Conservation (phyloP, 2,888 invertebrate genomes). For the Amphipoea oculea region DNA sequence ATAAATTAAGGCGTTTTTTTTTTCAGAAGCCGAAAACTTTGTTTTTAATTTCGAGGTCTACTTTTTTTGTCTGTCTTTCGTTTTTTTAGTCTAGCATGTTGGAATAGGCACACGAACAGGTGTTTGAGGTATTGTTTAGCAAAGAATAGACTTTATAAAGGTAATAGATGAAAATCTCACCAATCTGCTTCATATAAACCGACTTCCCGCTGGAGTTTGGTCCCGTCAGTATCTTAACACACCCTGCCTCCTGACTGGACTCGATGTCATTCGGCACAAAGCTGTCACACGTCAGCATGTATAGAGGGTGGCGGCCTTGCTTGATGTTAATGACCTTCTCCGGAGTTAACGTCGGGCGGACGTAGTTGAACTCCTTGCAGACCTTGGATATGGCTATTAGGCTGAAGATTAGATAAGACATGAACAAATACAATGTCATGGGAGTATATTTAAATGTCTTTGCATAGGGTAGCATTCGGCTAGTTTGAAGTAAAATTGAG, state of each 20-base stretch:
- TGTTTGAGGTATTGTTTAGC: background rate
- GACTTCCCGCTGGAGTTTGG: constrained; percentile 98
- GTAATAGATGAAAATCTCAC: constrained; percentile 64
- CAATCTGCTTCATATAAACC: constrained; percentile 96
- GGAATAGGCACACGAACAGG: background rate
- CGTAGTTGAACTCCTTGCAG: constrained; percentile 92
- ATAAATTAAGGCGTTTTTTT: background rate
- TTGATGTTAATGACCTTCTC: constrained; percentile 91
- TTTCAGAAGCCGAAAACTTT: background rate
- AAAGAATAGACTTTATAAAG: background rate
- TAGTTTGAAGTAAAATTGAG: background rate
- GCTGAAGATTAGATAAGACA: constrained; percentile 81
- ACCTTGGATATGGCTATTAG: constrained; percentile 92
- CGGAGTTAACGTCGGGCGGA: constrained; percentile 91
- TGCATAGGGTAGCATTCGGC: background rate
- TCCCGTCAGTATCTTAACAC: constrained; percentile 95
- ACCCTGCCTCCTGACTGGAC: constrained; percentile 89
- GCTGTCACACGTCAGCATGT: constrained; percentile 91
- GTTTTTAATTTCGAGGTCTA: background rate
- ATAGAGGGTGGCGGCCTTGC: constrained; percentile 94
- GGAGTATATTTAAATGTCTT: background rate
- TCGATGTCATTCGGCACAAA: constrained; percentile 94
- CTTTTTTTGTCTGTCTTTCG: background rate
- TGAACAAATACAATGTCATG: background rate
- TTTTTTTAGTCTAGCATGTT: background rate